phyloP scores from a whole-genome alignment of 2,797 vertebrate genomes.

The Rhinogobio ventralis region DNA sequence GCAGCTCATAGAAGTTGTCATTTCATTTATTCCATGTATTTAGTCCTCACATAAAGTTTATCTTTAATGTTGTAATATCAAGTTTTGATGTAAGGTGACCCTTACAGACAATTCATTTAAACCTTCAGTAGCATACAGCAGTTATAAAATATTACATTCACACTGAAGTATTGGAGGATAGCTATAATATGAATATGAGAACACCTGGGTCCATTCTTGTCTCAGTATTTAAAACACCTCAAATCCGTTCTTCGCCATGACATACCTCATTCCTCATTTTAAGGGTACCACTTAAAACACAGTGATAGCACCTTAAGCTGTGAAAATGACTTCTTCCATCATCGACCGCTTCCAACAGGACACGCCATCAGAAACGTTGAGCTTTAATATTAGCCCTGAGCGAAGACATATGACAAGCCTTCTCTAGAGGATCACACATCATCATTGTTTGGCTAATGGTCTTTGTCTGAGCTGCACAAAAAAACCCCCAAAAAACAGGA shows the following conservation, averaged over 20 bases:
- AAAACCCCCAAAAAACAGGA: not conserved
- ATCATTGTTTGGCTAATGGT: constrained; percentile 53
- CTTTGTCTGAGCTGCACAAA: constrained; percentile 52
- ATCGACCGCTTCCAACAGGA: constrained; percentile 51
- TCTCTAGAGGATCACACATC: constrained; percentile 53
- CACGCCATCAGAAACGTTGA: constrained; percentile 49
- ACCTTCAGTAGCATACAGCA: constrained; percentile 1
- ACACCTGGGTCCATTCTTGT: constrained; percentile 29
- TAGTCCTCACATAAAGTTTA: not conserved
- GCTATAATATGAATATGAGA: constrained; percentile 28
- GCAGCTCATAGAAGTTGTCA: not conserved
- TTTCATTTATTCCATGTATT: not conserved
- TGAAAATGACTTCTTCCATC: constrained; percentile 49
- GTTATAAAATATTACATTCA: constrained; percentile 25
- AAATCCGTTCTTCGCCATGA: not conserved
- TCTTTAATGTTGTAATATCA: constrained; percentile 17
- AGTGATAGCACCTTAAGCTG: not conserved
- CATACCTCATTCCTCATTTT: constrained; percentile 56
- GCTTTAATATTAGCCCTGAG: constrained; percentile 35
- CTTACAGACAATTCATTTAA: not conserved
- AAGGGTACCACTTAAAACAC: constrained; percentile 1
- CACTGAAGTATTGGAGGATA: not conserved
- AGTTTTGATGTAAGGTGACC: constrained; percentile 24
- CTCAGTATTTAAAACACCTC: constrained; percentile 8
- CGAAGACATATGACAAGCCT: constrained; percentile 48